Evolutionary conservation across 2,888 invertebrate species (phyloP).

Genomic region (Spilarctia lutea): DNA sequence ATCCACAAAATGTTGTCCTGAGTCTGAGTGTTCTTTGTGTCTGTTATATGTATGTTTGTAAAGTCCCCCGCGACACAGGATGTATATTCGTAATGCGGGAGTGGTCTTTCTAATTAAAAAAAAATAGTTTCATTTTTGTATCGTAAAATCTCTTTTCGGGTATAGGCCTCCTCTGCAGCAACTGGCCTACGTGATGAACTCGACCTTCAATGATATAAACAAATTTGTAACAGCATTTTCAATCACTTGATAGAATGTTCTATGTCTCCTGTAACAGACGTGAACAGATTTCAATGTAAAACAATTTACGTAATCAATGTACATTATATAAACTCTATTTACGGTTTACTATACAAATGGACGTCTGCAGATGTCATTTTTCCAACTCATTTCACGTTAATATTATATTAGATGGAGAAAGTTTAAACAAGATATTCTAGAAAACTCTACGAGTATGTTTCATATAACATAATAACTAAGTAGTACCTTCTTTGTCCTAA

Average conservation of each 20-base stretch:
- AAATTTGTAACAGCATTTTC: not conserved
- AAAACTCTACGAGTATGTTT: constrained; percentile 1
- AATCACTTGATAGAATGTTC: not conserved
- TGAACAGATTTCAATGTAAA: not conserved
- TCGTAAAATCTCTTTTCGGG: too few species aligned
- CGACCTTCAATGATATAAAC: not conserved
- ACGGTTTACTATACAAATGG: not conserved
- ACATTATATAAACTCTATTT: constrained; percentile 7
- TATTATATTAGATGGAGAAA: not conserved
- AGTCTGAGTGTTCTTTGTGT: too few species aligned
- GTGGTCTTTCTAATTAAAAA: too few species aligned
- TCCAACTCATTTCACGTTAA: not conserved
- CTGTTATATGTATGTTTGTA: too few species aligned
- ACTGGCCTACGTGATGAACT: not conserved
- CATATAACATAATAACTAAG: not conserved
- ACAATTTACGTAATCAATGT: not conserved
- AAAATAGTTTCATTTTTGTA: too few species aligned
- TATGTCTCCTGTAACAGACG: not conserved
- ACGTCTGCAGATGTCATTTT: constrained; percentile 8
- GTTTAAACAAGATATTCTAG: constrained; percentile 6
- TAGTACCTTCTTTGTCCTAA: not conserved
- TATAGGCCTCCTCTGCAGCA: too few species aligned
- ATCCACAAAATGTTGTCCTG: too few species aligned
- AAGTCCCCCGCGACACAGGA: too few species aligned
- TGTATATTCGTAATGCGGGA: too few species aligned